These are phyloP conservation scores for Chaetogeoica ovagalla DNA, from an alignment of 2,888 invertebrate species.

Conservation along the genomic window DNA sequence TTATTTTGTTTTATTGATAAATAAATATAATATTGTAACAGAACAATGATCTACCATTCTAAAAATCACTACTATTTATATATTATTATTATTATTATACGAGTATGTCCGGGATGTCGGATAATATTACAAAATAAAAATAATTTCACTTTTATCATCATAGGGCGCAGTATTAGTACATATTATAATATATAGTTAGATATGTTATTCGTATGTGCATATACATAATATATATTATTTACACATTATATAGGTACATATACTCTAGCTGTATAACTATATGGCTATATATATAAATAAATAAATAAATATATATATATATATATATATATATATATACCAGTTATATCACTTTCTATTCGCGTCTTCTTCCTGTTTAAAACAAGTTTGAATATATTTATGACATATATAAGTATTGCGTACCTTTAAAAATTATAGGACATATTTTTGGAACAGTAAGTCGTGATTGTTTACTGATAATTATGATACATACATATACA, in stretches of 20 bases:
- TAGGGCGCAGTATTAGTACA: neutral
- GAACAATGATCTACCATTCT: too few species aligned
- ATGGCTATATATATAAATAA: too few species aligned
- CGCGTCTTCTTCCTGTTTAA: constrained; percentile 22
- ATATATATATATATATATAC: neutral
- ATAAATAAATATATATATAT: too few species aligned
- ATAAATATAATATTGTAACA: too few species aligned
- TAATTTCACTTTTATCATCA: constrained; percentile 2
- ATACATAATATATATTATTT: too few species aligned
- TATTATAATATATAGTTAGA: neutral
- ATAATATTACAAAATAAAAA: constrained; percentile 6
- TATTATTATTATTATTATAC: too few species aligned
- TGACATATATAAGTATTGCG: neutral
- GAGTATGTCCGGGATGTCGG: too few species aligned
- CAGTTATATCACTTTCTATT: constrained; percentile 39
- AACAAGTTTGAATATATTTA: neutral
- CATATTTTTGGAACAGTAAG: neutral
- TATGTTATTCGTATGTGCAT: neutral
- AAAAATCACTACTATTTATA: neutral
- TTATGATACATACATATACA: too few species aligned
- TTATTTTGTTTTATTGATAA: too few species aligned
- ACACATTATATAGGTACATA: neutral
- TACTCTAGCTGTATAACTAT: too few species aligned
- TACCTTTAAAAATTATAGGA: neutral
- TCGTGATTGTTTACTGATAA: too few species aligned